Percentiles rank a stretch among this genome's conserved stretches.
phyloP scores from a whole-genome alignment of 2,113 vertebrate species.

The Struthidea cinerea region DNA sequence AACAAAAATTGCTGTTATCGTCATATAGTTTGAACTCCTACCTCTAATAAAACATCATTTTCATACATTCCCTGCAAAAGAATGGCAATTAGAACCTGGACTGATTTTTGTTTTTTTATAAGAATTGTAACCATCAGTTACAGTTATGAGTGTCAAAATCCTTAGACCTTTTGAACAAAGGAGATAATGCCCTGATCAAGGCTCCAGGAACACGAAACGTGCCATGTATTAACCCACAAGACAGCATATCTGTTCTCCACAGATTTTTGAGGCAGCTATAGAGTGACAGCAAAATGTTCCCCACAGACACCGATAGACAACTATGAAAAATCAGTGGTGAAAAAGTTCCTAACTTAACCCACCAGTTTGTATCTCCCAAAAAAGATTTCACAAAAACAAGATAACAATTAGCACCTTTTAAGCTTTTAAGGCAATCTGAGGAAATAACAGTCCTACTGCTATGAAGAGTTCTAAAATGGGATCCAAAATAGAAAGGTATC shows the following conservation, averaged over 20 bases:
- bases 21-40: neutral
- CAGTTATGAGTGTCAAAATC: neutral
- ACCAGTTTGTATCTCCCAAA: neutral
- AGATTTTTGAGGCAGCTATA: neutral
- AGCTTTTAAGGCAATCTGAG: neutral
- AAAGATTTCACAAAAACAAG: neutral
- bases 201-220: neutral
- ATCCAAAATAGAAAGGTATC: neutral
- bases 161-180: neutral
- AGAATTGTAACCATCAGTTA: neutral
- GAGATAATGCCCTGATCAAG: neutral
- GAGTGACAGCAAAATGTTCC: neutral
- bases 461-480: neutral
- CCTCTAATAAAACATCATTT: neutral
- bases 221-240: neutral
- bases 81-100: neutral
- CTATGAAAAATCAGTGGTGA: neutral
- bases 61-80: neutral
- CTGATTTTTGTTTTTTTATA: neutral
- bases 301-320: fast-evolving
- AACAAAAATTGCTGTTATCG: neutral
- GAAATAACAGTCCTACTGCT: neutral
- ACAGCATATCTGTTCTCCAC: neutral
- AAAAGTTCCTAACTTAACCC: neutral
- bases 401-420: neutral